Evolutionary conservation across 2,113 vertebrate species (phyloP), one percentile per base, ranked within the genome.

Genomic region (Sylvietta virens): DNA sequence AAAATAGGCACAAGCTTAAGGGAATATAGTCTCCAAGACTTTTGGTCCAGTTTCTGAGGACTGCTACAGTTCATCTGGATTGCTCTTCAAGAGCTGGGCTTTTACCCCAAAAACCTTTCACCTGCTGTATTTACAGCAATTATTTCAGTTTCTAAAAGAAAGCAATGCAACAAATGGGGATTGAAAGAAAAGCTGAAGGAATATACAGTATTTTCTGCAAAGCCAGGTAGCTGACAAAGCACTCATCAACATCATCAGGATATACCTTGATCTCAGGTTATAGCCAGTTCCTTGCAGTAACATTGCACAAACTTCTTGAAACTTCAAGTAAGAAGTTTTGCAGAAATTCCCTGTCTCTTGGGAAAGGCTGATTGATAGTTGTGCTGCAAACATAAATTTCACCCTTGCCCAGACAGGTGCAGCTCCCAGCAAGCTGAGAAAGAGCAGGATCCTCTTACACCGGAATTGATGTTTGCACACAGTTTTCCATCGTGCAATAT

Each of bases 331-430:
- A 56, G 27, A 81, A 74, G 26, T 84, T 81, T 37, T 76, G 31
- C 51, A 78, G 31, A 70, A 74, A 50, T 17, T 44, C 45, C 21
- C 39, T 10, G n/a, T 48, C 47, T 8, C 18, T 82, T 4, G 5
- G 44, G 72, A 94, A 86, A 84, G 48, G 31, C 20, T 86, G 82
- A 92, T 28, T 0, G 0, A 64, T 88, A 78, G 9, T 4, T 50
- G 20, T 28, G 15, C 60, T 57, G 57, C 79, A 81, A 71, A 83
- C n/a, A 65, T 2, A 5, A 28, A 70, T 89, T 72, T 44, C 53
- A 73, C 50, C 66, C 84, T 56, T 80, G 64, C 33, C 72, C 65
- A 79, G 80, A 88, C 93, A 95, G 82, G 95, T 93, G 93, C 82
- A 84, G 35, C 47, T 81, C 51, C 65, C 64, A 67, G 31, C 37